A percentile compares a stretch with the other conserved stretches of the same genome.
phyloP scores from a whole-genome alignment of 2,113 vertebrate genomes.

The Notothenia coriiceps region DNA sequence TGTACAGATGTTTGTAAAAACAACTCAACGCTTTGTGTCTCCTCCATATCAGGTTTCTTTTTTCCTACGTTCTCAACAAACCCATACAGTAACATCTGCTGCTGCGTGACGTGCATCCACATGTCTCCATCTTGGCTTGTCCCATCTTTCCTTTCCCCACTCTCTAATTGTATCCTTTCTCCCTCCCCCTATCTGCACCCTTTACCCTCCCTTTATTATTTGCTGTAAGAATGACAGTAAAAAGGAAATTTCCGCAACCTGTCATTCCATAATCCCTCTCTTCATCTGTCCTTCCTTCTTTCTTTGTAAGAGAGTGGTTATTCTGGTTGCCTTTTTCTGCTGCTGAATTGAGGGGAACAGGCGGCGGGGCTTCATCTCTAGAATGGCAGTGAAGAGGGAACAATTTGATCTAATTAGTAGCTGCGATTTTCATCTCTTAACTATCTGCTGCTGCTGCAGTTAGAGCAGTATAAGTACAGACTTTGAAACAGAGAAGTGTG shows the following conservation, averaged over 20 bases:
- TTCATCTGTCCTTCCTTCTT: slow-evolving; percentile 17
- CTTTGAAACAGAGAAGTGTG: background rate
- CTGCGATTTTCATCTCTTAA: slow-evolving; percentile 48
- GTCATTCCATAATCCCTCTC: slow-evolving; percentile 20
- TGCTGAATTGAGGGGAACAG: slow-evolving; percentile 51
- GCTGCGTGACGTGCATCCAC: slow-evolving; percentile 21
- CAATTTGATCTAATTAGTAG: slow-evolving; percentile 71
- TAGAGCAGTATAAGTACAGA: slow-evolving; percentile 16
- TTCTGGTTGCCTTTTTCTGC: slow-evolving; percentile 29
- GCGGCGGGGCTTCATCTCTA: slow-evolving; percentile 46
- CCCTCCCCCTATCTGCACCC: background rate
- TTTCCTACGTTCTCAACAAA: slow-evolving; percentile 8
- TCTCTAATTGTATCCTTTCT: slow-evolving; percentile 1
- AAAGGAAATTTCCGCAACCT: slow-evolving; percentile 29
- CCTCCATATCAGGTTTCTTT: slow-evolving; percentile 18
- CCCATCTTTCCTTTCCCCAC: slow-evolving; percentile 12
- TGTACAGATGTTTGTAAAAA: slow-evolving; percentile 46
- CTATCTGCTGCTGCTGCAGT: slow-evolving; percentile 32
- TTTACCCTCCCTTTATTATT: slow-evolving; percentile 19
- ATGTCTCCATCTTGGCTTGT: slow-evolving; percentile 19
- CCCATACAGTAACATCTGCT: slow-evolving; percentile 44
- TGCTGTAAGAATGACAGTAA: slow-evolving; percentile 9
- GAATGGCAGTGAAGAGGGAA: slow-evolving; percentile 59
- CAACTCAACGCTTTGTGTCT: slow-evolving; percentile 7
- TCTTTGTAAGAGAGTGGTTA: slow-evolving; percentile 35